phyloP scores from a whole-genome alignment of 2,888 invertebrate genomes.

The Volucella inflata region DNA sequence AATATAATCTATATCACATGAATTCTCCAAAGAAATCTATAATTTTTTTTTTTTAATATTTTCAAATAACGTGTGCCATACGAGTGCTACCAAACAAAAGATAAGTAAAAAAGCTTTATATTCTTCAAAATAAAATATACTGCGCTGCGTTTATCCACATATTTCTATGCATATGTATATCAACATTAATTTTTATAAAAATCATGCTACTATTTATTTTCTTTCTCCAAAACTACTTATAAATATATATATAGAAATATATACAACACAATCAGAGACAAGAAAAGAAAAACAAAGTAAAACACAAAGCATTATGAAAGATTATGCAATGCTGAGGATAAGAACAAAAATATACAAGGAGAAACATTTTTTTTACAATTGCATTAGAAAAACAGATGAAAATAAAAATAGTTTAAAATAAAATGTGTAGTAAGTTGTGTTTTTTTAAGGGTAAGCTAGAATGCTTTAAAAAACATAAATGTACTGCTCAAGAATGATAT shows the following conservation, averaged over 20 bases:
- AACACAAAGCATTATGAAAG: slow-evolving; percentile 70
- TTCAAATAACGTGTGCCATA: slow-evolving; percentile 60
- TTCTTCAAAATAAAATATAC: slow-evolving; percentile 39
- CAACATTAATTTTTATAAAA: slow-evolving; percentile 37
- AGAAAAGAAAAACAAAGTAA: slow-evolving; percentile 68
- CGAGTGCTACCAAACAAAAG: slow-evolving; percentile 65
- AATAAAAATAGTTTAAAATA: slow-evolving; percentile 73
- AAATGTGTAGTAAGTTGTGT: slow-evolving; percentile 45
- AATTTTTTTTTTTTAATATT: slow-evolving; percentile 20
- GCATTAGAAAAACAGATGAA: slow-evolving; percentile 77
- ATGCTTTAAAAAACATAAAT: slow-evolving; percentile 13
- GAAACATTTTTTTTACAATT: slow-evolving; percentile 73
- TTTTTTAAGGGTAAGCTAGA: slow-evolving; percentile 36
- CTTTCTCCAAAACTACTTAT: slow-evolving; percentile 11
- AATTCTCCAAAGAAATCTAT: slow-evolving; percentile 69
- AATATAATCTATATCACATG: neutral
- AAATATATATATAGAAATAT: slow-evolving; percentile 43
- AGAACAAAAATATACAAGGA: slow-evolving; percentile 26
- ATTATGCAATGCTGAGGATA: slow-evolving; percentile 63
- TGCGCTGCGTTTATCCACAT: slow-evolving; percentile 41
- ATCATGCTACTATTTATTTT: slow-evolving; percentile 66
- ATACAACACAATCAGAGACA: slow-evolving; percentile 61
- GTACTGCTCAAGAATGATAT: slow-evolving; percentile 37
- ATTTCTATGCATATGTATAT: slow-evolving; percentile 2
- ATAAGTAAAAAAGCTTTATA: slow-evolving; percentile 40